These are phyloP conservation scores for Camponotus vicinus DNA, from an alignment of 1,140 invertebrate genomes.

Conservation along the genomic window DNA sequence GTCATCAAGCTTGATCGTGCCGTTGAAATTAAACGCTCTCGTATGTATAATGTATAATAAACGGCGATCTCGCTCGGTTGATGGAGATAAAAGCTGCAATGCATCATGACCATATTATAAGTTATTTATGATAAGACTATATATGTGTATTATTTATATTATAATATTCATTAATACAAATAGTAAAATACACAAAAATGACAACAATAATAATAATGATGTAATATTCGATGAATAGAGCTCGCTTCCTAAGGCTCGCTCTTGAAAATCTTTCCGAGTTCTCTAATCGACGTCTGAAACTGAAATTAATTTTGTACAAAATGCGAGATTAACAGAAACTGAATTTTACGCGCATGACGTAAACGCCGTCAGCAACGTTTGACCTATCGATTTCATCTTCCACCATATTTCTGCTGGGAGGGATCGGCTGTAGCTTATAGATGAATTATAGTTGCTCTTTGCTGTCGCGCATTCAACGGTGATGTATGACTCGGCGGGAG, in stretches of 20 bases:
- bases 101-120: not conserved
- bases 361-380: slow-evolving; percentile 64
- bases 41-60: slow-evolving; percentile 25
- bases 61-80: slow-evolving; percentile 68
- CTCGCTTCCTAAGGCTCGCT: not conserved
- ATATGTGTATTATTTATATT: not conserved
- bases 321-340: slow-evolving; percentile 45
- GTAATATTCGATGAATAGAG: not conserved
- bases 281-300: too few relatives aligned
- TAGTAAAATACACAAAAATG: not conserved
- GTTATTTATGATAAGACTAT: not conserved
- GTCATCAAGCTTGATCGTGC: slow-evolving; percentile 30
- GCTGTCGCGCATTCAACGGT: slow-evolving; percentile 84
- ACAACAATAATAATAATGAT: not conserved
- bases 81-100: slow-evolving; percentile 65
- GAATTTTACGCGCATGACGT: slow-evolving; percentile 64
- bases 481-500: slow-evolving; percentile 84
- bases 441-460: slow-evolving; percentile 85
- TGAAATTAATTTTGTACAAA: not conserved
- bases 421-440: slow-evolving; percentile 82
- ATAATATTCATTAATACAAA: not conserved
- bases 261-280: not conserved
- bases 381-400: slow-evolving; percentile 81
- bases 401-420: slow-evolving; percentile 81
- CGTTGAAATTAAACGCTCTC: slow-evolving; percentile 65